A percentile compares a stretch with the other conserved stretches of the same genome.
Conservation (phyloP, 2,113 vertebrate genomes). For the Cairina moschata region DNA sequence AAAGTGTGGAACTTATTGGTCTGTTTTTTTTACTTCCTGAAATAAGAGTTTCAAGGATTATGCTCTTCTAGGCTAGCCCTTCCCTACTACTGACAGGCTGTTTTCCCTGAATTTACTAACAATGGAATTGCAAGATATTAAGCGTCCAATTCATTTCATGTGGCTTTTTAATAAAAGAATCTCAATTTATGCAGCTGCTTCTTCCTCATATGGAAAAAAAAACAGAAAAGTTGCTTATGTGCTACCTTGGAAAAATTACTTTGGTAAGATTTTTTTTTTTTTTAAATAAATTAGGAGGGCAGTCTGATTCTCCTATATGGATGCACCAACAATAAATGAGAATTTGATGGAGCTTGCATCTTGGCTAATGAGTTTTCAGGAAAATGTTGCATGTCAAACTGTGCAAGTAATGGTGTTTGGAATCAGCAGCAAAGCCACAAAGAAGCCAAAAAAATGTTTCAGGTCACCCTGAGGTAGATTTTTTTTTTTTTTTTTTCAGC, state of each 20-base stretch:
- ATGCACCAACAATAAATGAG: not conserved
- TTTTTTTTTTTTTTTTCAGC: conserved; percentile 39
- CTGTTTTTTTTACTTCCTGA: not conserved
- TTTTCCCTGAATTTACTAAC: not conserved
- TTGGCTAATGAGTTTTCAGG: conserved; percentile 22
- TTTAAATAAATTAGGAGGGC: not conserved
- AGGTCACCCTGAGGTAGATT: not conserved
- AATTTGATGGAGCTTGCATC: conserved; percentile 6
- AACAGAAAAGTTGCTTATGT: not conserved
- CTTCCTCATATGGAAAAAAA: not conserved
- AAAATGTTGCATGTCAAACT: conserved; percentile 3
- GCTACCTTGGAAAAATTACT: not conserved
- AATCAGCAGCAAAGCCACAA: conserved; percentile 47
- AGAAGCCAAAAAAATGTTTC: conserved; percentile 28
- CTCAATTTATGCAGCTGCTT: not conserved
- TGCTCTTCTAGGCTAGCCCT: not conserved
- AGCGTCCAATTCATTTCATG: not conserved
- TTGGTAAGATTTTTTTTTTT: not conserved
- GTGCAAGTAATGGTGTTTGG: conserved; percentile 21
- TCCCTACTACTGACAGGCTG: not conserved
- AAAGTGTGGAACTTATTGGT: not conserved
- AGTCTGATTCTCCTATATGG: not conserved
- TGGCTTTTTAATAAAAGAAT: not conserved
- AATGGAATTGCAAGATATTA: not conserved
- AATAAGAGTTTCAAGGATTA: conserved; percentile 3